A percentile compares a stretch with the other conserved stretches of the same genome.
These are phyloP conservation scores for Drosophila fulvimacula DNA, from an alignment of 2,888 invertebrate genomes.

Conservation along the genomic window DNA sequence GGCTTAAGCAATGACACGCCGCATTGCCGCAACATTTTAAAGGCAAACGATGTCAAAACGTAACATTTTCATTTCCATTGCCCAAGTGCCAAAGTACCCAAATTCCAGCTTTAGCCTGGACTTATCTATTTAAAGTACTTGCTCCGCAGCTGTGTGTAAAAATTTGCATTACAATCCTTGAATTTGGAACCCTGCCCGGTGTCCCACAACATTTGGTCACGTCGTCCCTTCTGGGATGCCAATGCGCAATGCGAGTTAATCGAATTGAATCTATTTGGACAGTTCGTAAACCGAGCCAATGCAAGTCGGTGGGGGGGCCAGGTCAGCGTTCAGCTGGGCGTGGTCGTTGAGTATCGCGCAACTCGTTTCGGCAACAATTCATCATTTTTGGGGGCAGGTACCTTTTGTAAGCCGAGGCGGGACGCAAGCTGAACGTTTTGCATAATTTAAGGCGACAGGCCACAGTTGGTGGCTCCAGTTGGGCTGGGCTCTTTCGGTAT, in stretches of 20 bases:
- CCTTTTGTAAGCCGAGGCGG: conserved; percentile 53
- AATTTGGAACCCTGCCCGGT: conserved; percentile 12
- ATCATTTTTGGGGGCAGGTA: conserved; percentile 69
- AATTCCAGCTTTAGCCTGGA: conserved; percentile 9
- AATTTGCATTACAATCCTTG: conserved; percentile 17
- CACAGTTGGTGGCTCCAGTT: conserved; percentile 28
- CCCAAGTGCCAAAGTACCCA: background rate
- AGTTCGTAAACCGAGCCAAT: conserved; percentile 17
- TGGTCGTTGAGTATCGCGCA: conserved; percentile 4
- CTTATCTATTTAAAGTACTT: conserved; percentile 16
- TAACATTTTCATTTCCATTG: conserved; percentile 2
- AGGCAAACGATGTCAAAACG: background rate
- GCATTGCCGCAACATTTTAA: conserved; percentile 3
- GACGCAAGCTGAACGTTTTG: conserved; percentile 53
- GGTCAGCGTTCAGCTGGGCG: background rate
- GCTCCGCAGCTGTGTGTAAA: background rate
- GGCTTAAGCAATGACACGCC: conserved; percentile 11
- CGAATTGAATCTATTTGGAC: conserved; percentile 70
- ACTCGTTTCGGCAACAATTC: conserved; percentile 61
- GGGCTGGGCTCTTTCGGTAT: background rate
- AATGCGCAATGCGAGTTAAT: conserved; percentile 64
- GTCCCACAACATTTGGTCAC: conserved; percentile 49
- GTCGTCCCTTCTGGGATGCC: conserved; percentile 44
- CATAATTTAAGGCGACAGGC: conserved; percentile 77
- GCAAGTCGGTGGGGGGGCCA: conserved; percentile 18